Conservation (phyloP, 2,888 invertebrate species). For the Allygus modestus region DNA sequence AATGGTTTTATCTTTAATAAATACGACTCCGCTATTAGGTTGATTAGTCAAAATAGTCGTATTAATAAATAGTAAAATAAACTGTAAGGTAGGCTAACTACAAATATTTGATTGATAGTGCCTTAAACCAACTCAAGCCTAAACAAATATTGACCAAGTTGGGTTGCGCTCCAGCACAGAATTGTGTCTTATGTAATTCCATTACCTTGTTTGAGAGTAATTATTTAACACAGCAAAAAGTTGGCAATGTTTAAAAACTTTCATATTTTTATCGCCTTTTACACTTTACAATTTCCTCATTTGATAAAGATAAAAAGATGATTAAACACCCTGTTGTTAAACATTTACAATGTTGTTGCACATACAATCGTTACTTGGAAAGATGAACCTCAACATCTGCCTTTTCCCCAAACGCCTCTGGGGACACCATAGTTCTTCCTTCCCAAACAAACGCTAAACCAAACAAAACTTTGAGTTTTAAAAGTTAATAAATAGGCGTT, state of each 20-base stretch:
- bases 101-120: not conserved
- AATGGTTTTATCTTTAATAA: no score
- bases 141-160: not conserved
- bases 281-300: no score
- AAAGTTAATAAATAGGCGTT: conserved; percentile 2
- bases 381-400: no score
- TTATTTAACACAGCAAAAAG: no score
- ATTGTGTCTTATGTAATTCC: not conserved
- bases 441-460: conserved; percentile 8
- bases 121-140: not conserved
- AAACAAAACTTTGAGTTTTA: conserved; percentile 10
- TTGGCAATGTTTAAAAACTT: no score
- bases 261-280: no score
- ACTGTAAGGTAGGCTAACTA: not conserved
- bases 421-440: not conserved
- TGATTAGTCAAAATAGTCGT: no score
- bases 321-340: no score
- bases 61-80: not conserved
- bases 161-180: not conserved
- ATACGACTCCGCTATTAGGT: no score
- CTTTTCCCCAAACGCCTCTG: not conserved
- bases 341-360: no score
- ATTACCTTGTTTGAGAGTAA: not conserved
- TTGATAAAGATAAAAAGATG: no score
- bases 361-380: no score